Evolutionary conservation across 2,888 invertebrate genomes (phyloP), one percentile per base, ranked within the genome.

Genomic region (Xestia rhomboidea): DNA sequence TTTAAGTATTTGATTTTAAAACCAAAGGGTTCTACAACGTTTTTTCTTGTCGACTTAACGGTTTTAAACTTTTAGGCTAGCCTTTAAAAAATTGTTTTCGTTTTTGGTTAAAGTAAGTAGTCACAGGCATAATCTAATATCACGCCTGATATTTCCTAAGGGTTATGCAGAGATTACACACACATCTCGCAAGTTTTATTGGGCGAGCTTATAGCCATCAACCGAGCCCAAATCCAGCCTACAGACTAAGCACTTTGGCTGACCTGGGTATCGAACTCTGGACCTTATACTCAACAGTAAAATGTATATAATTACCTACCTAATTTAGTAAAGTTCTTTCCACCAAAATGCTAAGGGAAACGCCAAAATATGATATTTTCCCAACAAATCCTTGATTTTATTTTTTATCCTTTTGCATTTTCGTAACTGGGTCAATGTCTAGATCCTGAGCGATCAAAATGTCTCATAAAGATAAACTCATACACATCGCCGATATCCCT

Each of bases 391-490:
- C 57, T 38, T 63, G 57, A 68, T 60, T 72, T 76, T 73, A 69
- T 76, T 73, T 73, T 70, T 57, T 63, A 44, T 67, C 5, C 11
- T 10, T 49, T 67, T 57, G 15, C 34, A 78, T 68, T 64, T 68
- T 82, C 41, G 34, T 62, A 86, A 77, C 60, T 66, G n/a, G 84
- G 87, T 79, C 75, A 84, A 67, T 57, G 73, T 74, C 81, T 77
- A 69, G 82, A 85, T 82, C 68, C 44, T 18, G n/a, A 44, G 34
- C 85, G 77, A 84, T 85, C 76, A 83, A 77, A 83, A 64, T 49
- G 46, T 63, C 68, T 66, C 67, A 79, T 87, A 87, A 86, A 86
- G 85, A 85, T 86, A 85, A 87, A 79, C 82, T 72, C 72, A 34
- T 70, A 82, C 76, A 72, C 79, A 76, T 74, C 51, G 34, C 63